Conservation (phyloP, 2,113 vertebrate genomes). For the Felis chaus region DNA sequence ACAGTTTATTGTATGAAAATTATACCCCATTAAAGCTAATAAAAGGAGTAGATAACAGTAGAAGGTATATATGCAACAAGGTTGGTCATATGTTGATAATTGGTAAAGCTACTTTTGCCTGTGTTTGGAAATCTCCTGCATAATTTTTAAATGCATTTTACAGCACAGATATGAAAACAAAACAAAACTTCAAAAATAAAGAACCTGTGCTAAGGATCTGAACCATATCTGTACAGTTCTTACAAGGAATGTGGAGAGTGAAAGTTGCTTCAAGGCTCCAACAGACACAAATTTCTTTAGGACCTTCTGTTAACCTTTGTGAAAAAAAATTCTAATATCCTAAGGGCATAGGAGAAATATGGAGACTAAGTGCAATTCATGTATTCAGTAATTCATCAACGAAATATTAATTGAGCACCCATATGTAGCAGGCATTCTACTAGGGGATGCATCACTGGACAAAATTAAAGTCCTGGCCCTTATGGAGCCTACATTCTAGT, state of each 20-base stretch:
- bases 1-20: neutral
- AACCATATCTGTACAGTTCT: neutral
- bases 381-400: neutral
- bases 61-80: neutral
- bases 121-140: neutral
- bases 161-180: neutral
- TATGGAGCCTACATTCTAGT: neutral
- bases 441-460: neutral
- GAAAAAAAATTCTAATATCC: neutral
- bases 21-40: neutral
- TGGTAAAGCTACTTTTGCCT: constrained; percentile 11
- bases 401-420: neutral
- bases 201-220: neutral
- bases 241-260: neutral
- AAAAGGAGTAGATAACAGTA: neutral
- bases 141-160: constrained; percentile 25
- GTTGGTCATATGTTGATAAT: neutral
- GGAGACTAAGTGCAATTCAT: neutral
- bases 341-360: neutral
- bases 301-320: neutral
- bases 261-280: neutral
- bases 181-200: neutral
- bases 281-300: neutral
- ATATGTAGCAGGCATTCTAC: neutral
- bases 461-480: neutral